Evolutionary conservation across 1,140 invertebrate species (phyloP), one percentile per base, ranked within the genome.

Genomic region (Paracyclopina nana): DNA sequence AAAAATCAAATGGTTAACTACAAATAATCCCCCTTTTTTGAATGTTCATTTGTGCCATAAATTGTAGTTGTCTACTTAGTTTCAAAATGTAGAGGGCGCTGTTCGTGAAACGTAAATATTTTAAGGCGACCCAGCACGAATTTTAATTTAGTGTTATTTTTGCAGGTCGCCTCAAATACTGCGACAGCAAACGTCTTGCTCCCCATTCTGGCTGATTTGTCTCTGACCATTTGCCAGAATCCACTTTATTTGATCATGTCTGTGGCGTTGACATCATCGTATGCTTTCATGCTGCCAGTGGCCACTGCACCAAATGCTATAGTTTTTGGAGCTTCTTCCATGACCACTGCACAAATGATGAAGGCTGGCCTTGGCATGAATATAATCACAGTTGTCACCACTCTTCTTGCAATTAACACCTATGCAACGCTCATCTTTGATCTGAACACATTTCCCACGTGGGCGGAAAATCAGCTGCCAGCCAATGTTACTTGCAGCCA

Each of bases 231-330:
- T 22, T 29, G 28, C n/a, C 25, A 77, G 34, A 80, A 91, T 70
- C 87, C 87, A 0, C 61, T 90, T 46, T 84, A 80, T 62, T 69
- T 88, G 58, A 85, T 90, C 72, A 63, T 91, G 51, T 85, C 87
- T 0, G 77, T 82, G 0, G 73, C 82, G 0, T 62, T 80, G 42
- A 74, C 72, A 5, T 82, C 79, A 60, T 86, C 81, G 6, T 87
- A 68, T 57, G 71, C 72, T 18, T 76, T 74, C 58, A 75, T 79
- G 66, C 61, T 81, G 59, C 85, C 85, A 1, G 82, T 87, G 1
- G 75, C 76, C 9, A 80, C 79, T 2, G 84, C 87, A 6, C 87
- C 88, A 14, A 95, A 94, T 66, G 87, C 88, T 0, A 82, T 95
- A 46, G 85, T 84, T 0, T 82, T 81, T 42, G 78, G 79, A 1